Evolutionary conservation across 2,113 vertebrate species (phyloP).

Genomic region (Catharus bicknelli): DNA sequence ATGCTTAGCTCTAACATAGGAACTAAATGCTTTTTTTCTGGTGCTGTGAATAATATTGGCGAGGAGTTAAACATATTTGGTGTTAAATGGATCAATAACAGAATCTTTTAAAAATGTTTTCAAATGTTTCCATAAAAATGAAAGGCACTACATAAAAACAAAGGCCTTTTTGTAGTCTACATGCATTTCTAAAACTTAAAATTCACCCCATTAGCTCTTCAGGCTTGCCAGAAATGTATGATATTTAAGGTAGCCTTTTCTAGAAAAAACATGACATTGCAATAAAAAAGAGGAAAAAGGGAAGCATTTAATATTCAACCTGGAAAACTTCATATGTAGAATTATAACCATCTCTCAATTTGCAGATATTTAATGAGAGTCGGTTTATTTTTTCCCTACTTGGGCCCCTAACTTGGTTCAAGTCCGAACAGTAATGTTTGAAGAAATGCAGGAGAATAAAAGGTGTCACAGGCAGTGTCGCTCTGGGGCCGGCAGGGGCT

Average conservation of each 20-base stretch:
- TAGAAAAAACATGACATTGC: not conserved
- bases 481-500: not conserved
- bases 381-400: rapidly evolving
- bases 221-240: not conserved
- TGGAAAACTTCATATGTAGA: not conserved
- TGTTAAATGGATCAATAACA: not conserved
- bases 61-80: not conserved
- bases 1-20: not conserved
- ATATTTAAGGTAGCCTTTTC: not conserved
- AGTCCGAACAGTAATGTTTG: not conserved
- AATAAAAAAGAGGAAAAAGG: not conserved
- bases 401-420: not conserved
- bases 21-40: not conserved
- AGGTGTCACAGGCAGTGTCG: rapidly evolving
- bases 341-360: not conserved
- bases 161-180: not conserved
- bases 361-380: not conserved
- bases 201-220: not conserved
- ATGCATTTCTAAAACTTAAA: not conserved
- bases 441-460: rapidly evolving
- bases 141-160: not conserved
- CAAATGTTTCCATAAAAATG: not conserved
- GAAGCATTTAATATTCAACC: not conserved
- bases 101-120: not conserved
- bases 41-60: not conserved